Evolutionary conservation across 1,140 invertebrate species (phyloP).

Genomic region (Phthorimaea operculella): DNA sequence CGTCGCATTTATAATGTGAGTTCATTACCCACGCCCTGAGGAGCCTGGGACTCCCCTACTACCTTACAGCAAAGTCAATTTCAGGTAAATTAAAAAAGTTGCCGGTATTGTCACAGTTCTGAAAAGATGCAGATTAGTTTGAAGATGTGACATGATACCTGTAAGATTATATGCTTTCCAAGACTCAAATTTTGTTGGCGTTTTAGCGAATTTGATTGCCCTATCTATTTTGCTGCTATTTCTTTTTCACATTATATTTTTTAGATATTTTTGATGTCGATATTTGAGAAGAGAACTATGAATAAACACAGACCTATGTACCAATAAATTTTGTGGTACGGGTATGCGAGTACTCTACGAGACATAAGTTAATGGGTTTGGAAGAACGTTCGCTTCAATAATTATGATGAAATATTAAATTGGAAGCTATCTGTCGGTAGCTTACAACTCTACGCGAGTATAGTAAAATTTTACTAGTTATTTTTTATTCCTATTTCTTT

Average conservation of each 20-base stretch:
- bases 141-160: no score
- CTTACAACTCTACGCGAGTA: no score
- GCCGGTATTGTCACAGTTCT: conserved; percentile 23
- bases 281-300: no score
- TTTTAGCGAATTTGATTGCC: no score
- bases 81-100: neutral
- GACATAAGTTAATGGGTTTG: conserved; percentile 44
- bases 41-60: neutral
- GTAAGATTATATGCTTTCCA: no score
- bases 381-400: conserved; percentile 61
- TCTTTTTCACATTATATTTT: no score
- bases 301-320: no score
- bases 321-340: conserved; percentile 11
- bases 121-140: no score
- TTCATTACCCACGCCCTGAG: conserved; percentile 45
- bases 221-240: no score
- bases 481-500: neutral
- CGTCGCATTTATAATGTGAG: conserved; percentile 66
- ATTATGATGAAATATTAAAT: conserved; percentile 62
- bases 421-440: conserved; percentile 32
- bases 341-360: conserved; percentile 30
- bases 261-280: no score
- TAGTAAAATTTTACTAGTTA: no score
- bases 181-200: no score
- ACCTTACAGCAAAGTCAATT: neutral